phyloP scores from a whole-genome alignment of 1,140 invertebrate species.

The Stratiolaelaps scimitus region DNA sequence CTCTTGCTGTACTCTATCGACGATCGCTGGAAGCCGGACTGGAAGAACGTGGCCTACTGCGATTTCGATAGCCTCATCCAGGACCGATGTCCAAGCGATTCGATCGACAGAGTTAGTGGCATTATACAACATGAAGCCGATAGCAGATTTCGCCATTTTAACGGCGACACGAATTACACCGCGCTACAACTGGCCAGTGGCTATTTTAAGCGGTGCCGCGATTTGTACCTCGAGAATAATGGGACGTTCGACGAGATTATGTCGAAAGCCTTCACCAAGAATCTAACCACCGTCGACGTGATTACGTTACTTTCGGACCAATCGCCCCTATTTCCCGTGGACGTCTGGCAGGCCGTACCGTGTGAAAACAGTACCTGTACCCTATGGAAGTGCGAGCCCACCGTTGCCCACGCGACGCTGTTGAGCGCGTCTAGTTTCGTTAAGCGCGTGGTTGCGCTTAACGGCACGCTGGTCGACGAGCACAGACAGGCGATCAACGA shows the following conservation, averaged over 20 bases:
- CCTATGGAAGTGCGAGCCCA: constrained; percentile 21
- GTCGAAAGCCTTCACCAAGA: constrained; percentile 5
- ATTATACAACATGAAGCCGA: constrained; percentile 16
- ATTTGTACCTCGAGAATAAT: constrained; percentile 11
- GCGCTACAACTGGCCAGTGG: background rate
- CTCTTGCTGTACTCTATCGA: constrained; percentile 18
- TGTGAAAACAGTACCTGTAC: constrained; percentile 25
- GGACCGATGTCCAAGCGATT: constrained; percentile 13
- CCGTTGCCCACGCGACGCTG: background rate
- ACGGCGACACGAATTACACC: constrained; percentile 24
- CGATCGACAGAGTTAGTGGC: background rate
- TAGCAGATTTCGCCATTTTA: constrained; percentile 5
- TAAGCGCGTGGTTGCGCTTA: constrained; percentile 5
- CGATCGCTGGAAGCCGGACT: constrained; percentile 20
- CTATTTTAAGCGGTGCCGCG: constrained; percentile 9
- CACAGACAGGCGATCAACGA: constrained; percentile 7
- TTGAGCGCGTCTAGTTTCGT: constrained; percentile 5
- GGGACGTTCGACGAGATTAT: background rate
- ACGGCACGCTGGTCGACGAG: constrained; percentile 14
- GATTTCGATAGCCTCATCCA: constrained; percentile 20
- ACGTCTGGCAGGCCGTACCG: constrained; percentile 26
- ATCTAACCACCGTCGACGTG: constrained; percentile 25
- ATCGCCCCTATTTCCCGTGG: constrained; percentile 5
- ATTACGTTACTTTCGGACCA: constrained; percentile 15
- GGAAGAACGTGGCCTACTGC: constrained; percentile 19